Base-by-base conservation (phyloP, 2,888 invertebrate species). In the Ochropleura plecta region DNA sequence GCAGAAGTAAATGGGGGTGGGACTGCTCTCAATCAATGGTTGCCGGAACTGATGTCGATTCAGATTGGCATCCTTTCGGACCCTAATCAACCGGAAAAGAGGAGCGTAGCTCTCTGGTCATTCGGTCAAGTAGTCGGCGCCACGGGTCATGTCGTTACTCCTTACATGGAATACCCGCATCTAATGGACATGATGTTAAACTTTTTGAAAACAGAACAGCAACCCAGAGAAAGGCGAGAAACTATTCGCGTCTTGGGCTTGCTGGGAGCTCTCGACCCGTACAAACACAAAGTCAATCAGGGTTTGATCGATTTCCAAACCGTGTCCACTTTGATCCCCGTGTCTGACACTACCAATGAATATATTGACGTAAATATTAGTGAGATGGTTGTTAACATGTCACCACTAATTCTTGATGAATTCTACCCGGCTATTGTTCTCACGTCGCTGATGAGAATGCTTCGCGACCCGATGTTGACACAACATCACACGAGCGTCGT, bases 391-490 rank as follows among this genome's bases (percentile, higher is more conserved):
- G 99, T 99, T 0, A 99, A 98, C 90, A 99, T 99, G 99, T 98
- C 98, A 53, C 98, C 98, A 0, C 96, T 97, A 60, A 97, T 98
- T 20, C 96, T 99, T 69, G 99, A 99, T 88, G 99, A 99, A 93
- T 99, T 99, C 94, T 99, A 99, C 95, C 99, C 99, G 12, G 99
- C 99, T 0, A 98, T 99, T 79, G 99, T 99, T 1, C 98, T 99
- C 76, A 98, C 99, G 0, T 99, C 99, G 0, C 96, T 99, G 49
- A 99, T 99, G 98, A 97, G 98, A 86, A 99, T 99, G 76, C 97
- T 99, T 53, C 97, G 98, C 0, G 99, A 99, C 94, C 99, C 99
- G 0, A 98, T 98, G 9, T 95, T 99, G 44, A 97, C 98, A 6
- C 98, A 98, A 88, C 98, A 99, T 91, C 99, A 99, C 91, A 99